Conservation (phyloP, 92 coral and sea anemone genomes). For the Montipora capitata region DNA sequence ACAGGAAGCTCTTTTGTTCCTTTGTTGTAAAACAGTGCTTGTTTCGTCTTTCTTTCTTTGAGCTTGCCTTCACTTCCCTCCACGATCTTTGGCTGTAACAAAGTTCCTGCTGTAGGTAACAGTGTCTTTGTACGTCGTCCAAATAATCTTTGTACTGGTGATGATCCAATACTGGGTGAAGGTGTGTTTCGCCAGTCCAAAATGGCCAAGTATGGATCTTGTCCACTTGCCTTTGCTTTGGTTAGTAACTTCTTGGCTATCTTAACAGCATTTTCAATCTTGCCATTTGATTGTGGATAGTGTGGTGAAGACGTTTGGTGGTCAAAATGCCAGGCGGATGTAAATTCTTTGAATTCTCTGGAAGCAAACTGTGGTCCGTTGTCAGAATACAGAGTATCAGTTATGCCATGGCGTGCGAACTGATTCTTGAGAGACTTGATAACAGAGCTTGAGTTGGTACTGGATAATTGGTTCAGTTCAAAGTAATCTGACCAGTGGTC, state of each 20-base stretch:
- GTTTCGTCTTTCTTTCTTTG: too few species aligned
- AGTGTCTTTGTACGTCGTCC: too few species aligned
- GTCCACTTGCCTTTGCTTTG: constrained; percentile 5
- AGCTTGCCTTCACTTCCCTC: too few species aligned
- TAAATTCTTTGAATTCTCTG: constrained; percentile 3
- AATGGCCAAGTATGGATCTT: constrained; percentile 4
- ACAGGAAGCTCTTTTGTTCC: too few species aligned
- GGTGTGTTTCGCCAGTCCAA: constrained; percentile 2
- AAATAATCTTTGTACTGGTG: constrained; percentile 7
- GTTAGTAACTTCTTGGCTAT: neutral
- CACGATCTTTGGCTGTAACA: too few species aligned
- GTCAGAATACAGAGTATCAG: constrained; percentile 22
- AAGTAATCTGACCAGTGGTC: neutral
- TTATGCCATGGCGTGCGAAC: constrained; percentile 34
- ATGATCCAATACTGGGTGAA: neutral
- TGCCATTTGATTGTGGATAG: constrained; percentile 38
- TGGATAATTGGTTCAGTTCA: constrained; percentile 19
- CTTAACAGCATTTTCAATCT: constrained; percentile 13
- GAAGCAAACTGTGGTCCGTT: constrained; percentile 22
- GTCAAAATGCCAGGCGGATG: constrained; percentile 16
- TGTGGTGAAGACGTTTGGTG: constrained; percentile 16
- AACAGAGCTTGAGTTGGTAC: constrained; percentile 7
- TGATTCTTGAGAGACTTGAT: constrained; percentile 25
- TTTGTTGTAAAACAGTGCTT: too few species aligned
- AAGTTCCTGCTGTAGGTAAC: too few species aligned